Conservation (phyloP, 2,797 vertebrate genomes). For the Leuciscus waleckii region DNA sequence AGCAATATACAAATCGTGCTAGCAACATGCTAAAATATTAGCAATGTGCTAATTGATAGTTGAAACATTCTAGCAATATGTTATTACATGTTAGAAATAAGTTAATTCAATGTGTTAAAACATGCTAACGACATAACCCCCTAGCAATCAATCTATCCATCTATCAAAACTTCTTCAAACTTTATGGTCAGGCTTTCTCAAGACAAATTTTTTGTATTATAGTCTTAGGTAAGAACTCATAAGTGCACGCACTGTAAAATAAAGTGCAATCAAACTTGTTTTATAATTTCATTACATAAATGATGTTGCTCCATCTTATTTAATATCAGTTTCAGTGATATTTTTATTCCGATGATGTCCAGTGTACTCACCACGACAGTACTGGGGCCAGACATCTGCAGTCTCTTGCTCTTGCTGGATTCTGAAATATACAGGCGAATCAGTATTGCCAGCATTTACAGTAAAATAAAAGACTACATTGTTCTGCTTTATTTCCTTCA, state of each 20-base stretch:
- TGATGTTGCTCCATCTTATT: not conserved
- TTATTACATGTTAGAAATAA: not conserved
- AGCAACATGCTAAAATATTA: too few relatives aligned
- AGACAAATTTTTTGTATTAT: not conserved
- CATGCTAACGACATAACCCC: not conserved
- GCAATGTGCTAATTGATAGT: too few relatives aligned
- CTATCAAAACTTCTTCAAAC: not conserved
- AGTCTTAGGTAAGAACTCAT: not conserved
- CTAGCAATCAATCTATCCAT: too few relatives aligned
- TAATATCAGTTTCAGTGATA: not conserved
- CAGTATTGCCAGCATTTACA: not conserved
- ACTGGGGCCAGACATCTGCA: constrained; percentile 71
- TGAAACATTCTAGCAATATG: not conserved
- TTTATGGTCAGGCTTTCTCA: not conserved
- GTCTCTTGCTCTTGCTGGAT: constrained; percentile 62
- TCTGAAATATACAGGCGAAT: constrained; percentile 63
- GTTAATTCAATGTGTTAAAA: not conserved
- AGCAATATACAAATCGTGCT: too few relatives aligned
- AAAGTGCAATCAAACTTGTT: not conserved
- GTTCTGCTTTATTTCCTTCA: not conserved
- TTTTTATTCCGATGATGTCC: not conserved
- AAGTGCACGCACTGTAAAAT: not conserved
- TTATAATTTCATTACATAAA: not conserved
- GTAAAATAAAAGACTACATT: not conserved
- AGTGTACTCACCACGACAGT: constrained; percentile 77